A percentile compares a stretch with the other conserved stretches of the same genome.
Evolutionary conservation across 2,797 vertebrate species (phyloP).

Genomic region (Enteromius paludinosus): DNA sequence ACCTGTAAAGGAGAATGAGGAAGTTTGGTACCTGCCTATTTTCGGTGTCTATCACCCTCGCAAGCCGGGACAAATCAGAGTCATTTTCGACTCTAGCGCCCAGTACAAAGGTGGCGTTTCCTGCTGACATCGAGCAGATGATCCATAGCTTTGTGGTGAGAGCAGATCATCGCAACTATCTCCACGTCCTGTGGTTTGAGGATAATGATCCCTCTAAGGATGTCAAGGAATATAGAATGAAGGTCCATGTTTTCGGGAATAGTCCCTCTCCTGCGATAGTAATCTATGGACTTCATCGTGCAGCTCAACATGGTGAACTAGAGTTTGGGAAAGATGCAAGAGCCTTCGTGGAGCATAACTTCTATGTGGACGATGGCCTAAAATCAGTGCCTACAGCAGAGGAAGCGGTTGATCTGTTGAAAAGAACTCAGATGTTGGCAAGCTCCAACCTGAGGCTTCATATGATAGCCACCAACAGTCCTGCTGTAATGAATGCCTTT

Average conservation of each 20-base stretch:
- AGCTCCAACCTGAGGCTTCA: constrained; percentile 3
- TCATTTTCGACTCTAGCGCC: not conserved
- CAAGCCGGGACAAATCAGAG: not conserved
- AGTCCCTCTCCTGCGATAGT: not conserved
- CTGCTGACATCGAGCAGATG: not conserved
- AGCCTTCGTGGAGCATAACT: not conserved
- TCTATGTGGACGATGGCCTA: not conserved
- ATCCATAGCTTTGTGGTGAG: not conserved
- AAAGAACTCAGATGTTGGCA: not conserved
- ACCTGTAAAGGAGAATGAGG: no score
- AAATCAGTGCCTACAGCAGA: no score
- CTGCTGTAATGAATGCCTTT: not conserved
- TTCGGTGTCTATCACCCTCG: not conserved
- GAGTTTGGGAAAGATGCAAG: not conserved
- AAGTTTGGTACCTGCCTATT: not conserved
- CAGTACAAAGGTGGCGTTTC: not conserved
- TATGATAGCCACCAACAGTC: constrained; percentile 1
- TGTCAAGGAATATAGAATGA: not conserved
- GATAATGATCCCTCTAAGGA: not conserved
- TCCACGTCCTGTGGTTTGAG: not conserved
- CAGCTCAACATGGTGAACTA: constrained; percentile 9
- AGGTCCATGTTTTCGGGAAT: not conserved
- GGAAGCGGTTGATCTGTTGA: not conserved
- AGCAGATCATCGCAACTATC: not conserved
- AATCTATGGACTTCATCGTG: not conserved